A percentile compares a stretch with the other conserved stretches of the same genome.
Evolutionary conservation across 2,888 invertebrate species (phyloP).

Genomic region (Melipona bicolor): DNA sequence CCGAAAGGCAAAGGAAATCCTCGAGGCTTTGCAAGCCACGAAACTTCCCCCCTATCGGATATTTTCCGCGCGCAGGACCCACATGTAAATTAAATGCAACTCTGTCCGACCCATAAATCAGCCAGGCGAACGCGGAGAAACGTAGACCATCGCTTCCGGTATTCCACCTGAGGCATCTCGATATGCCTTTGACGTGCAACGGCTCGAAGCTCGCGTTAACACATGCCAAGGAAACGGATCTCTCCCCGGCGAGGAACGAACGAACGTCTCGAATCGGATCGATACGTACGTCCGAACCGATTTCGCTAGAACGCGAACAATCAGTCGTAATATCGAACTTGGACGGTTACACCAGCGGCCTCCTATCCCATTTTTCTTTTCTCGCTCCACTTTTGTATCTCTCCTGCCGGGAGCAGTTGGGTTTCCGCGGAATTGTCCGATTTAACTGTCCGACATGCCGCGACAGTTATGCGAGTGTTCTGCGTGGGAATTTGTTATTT

Average conservation of each 20-base stretch:
- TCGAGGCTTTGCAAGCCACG: background rate
- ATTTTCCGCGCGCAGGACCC: background rate
- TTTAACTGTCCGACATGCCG: background rate
- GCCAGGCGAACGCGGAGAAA: background rate
- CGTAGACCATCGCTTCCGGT: constrained; percentile 37
- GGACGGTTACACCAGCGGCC: background rate
- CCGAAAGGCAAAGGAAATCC: background rate
- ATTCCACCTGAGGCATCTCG: constrained; percentile 35
- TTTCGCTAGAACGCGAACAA: constrained; percentile 8
- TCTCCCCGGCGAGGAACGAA: background rate
- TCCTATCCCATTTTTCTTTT: background rate
- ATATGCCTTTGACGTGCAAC: constrained; percentile 33
- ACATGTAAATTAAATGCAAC: constrained; percentile 36
- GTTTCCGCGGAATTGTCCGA: background rate
- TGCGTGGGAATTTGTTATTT: background rate
- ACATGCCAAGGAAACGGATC: constrained; percentile 22
- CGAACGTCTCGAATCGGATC: background rate
- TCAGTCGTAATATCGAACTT: constrained; percentile 13
- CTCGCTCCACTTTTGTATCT: background rate
- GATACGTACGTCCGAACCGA: constrained; percentile 8
- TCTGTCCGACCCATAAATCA: constrained; percentile 28
- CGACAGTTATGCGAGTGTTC: background rate
- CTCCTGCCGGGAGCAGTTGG: background rate
- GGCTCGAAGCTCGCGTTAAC: constrained; percentile 41
- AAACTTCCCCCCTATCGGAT: background rate